These are phyloP conservation scores for Lagocephalus sceleratus DNA, from an alignment of 2,797 vertebrate genomes.

Conservation along the genomic window DNA sequence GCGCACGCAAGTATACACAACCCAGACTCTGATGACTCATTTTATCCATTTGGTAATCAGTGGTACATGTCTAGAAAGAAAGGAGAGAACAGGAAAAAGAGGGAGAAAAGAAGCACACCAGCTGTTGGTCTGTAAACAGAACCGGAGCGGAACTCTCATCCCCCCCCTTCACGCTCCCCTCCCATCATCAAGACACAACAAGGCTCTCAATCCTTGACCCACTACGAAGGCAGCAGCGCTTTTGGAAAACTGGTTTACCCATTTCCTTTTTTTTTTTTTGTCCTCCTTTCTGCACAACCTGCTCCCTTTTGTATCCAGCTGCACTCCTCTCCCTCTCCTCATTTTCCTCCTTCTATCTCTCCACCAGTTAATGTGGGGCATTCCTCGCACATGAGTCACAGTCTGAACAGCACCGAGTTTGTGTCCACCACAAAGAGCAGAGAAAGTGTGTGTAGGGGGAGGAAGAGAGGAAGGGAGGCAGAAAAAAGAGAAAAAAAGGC, in stretches of 20 bases:
- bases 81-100: conserved; percentile 14
- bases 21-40: conserved; percentile 67
- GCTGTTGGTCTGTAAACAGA: conserved; percentile 71
- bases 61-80: conserved; percentile 41
- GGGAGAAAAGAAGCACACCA: conserved; percentile 53
- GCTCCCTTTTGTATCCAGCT: conserved; percentile 26
- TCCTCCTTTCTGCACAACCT: conserved; percentile 8
- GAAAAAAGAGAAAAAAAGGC: conserved; percentile 14
- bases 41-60: conserved; percentile 66
- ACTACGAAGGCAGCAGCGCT: conserved; percentile 10
- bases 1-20: conserved; percentile 40
- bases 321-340: conserved; percentile 21
- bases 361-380: conserved; percentile 68
- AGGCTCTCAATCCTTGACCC: conserved; percentile 36
- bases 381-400: conserved; percentile 70
- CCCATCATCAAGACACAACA: conserved; percentile 20
- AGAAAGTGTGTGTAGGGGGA: conserved; percentile 32
- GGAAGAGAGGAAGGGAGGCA: conserved; percentile 12
- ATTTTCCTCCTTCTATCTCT: conserved; percentile 49
- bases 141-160: conserved; percentile 39
- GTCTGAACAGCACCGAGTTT: conserved; percentile 62
- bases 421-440: conserved; percentile 53
- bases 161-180: conserved; percentile 16
- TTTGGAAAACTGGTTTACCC: conserved; percentile 8
- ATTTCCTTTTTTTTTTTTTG: too few relatives aligned